Conservation (phyloP, 2,888 invertebrate genomes). For the Parnassius smintheus region DNA sequence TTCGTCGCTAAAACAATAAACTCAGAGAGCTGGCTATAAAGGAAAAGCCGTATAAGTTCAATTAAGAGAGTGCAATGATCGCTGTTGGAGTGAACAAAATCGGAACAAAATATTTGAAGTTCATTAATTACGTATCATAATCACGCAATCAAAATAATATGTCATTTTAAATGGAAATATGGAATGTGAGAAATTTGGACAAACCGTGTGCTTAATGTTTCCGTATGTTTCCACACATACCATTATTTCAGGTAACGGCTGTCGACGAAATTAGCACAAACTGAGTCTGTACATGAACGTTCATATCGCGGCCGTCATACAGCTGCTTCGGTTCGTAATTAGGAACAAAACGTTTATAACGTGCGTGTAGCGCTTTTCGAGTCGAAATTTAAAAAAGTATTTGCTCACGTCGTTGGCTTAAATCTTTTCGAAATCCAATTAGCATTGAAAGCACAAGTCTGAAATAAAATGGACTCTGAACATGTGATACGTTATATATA, state of each 20-base stretch:
- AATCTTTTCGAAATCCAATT: slow-evolving; percentile 25
- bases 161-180: background rate
- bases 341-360: slow-evolving; percentile 32
- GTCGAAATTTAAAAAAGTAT: slow-evolving; percentile 23
- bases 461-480: slow-evolving; percentile 7
- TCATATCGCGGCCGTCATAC: slow-evolving; percentile 29
- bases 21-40: slow-evolving; percentile 14
- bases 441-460: slow-evolving; percentile 16
- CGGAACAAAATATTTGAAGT: slow-evolving; percentile 2
- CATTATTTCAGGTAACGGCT: slow-evolving; percentile 26
- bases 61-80: slow-evolving; percentile 16
- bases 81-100: slow-evolving; percentile 1
- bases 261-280: slow-evolving; percentile 25
- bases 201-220: slow-evolving; percentile 28
- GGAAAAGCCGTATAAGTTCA: slow-evolving; percentile 18
- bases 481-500: slow-evolving; percentile 19
- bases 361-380: slow-evolving; percentile 23
- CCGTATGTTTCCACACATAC: slow-evolving; percentile 25
- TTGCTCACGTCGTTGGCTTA: slow-evolving; percentile 18
- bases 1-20: slow-evolving; percentile 24
- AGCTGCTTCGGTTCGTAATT: slow-evolving; percentile 30
- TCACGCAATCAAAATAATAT: background rate
- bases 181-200: background rate
- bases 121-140: background rate
- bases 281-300: slow-evolving; percentile 26